Evolutionary conservation across 1,140 invertebrate genomes (phyloP).

Genomic region (Forficula auricularia): DNA sequence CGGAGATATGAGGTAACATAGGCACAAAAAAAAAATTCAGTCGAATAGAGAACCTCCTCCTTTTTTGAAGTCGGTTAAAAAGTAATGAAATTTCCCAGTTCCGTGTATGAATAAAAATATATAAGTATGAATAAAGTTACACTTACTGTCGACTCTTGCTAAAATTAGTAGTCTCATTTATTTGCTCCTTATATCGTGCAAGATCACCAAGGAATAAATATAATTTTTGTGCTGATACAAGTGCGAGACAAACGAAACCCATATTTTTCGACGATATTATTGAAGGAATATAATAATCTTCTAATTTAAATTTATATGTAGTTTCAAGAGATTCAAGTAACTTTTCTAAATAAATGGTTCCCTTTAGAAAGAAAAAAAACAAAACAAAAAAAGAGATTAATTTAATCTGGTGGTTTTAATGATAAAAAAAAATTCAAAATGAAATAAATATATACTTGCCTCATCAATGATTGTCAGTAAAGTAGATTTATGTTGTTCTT

Average conservation of each 20-base stretch:
- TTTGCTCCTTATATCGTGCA: conserved; percentile 71
- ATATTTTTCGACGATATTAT: conserved; percentile 35
- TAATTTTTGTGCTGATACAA: conserved; percentile 71
- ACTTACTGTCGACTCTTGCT: conserved; percentile 60
- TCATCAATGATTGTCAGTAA: conserved; percentile 61
- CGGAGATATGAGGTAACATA: too few relatives aligned
- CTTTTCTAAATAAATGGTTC: conserved; percentile 57
- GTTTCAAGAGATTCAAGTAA: conserved; percentile 54
- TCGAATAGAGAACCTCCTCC: too few relatives aligned
- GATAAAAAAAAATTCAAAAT: conserved; percentile 1
- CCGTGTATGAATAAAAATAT: too few relatives aligned
- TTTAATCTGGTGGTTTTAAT: too few relatives aligned
- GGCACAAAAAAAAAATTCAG: too few relatives aligned
- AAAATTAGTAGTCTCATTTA: conserved; percentile 67
- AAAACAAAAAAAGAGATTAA: too few relatives aligned
- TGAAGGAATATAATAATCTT: conserved; percentile 32
- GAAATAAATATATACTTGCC: conserved; percentile 20
- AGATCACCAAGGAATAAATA: conserved; percentile 81
- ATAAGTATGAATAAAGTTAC: too few relatives aligned
- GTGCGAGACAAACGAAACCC: conserved; percentile 50
- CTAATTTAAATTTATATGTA: conserved; percentile 54
- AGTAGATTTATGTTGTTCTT: conserved; percentile 42
- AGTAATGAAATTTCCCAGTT: too few relatives aligned
- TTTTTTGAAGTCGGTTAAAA: too few relatives aligned
- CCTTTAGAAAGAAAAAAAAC: too few relatives aligned